Percentiles rank a stretch among this genome's conserved stretches.
Evolutionary conservation across 2,113 vertebrate species (phyloP).

Genomic region (Pangasianodon hypophthalmus): DNA sequence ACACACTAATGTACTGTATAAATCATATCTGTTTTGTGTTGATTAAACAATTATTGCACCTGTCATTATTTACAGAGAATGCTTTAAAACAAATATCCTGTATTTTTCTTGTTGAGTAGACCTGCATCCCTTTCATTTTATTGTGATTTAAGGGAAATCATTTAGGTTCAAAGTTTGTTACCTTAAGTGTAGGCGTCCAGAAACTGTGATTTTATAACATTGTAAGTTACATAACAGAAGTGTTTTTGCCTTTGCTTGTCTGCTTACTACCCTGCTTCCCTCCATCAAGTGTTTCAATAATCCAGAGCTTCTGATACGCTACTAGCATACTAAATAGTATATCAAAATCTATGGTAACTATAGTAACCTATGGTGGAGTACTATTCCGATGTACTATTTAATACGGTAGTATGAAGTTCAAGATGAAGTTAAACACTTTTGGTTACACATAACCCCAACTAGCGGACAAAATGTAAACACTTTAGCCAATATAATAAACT

Average conservation of each 20-base stretch:
- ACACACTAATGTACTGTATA: background rate
- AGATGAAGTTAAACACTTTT: background rate
- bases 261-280: slow-evolving; percentile 8
- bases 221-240: background rate
- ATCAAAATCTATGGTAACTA: background rate
- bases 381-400: background rate
- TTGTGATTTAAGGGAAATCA: background rate
- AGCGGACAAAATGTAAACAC: background rate
- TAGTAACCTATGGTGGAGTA: background rate
- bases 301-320: background rate
- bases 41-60: background rate
- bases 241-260: background rate
- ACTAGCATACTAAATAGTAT: background rate
- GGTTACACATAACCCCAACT: background rate
- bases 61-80: background rate
- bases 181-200: background rate
- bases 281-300: background rate
- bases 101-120: background rate
- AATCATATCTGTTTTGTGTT: slow-evolving; percentile 1
- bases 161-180: background rate
- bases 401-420: background rate
- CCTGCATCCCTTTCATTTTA: background rate
- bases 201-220: background rate
- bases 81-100: background rate
- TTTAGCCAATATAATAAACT: background rate